Percentiles rank a stretch among this genome's conserved stretches.
phyloP scores from a whole-genome alignment of 2,888 invertebrate genomes.

The Aethes cnicana region DNA sequence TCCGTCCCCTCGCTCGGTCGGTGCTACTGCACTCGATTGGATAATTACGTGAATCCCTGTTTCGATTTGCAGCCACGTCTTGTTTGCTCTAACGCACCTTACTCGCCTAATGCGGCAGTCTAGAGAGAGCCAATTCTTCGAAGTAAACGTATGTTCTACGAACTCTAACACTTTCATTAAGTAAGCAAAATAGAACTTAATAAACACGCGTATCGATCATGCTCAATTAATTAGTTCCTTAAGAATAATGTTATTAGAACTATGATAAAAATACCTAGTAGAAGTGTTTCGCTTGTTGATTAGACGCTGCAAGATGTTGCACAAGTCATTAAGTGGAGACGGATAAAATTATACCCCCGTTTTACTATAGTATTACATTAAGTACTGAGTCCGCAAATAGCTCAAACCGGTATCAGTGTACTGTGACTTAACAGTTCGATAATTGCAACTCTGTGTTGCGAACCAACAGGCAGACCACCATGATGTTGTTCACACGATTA shows the following conservation, averaged over 20 bases:
- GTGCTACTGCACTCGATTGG: conserved; percentile 73
- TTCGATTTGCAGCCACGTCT: conserved; percentile 60
- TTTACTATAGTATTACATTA: conserved; percentile 12
- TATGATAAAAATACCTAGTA: too few relatives aligned
- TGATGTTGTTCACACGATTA: not conserved
- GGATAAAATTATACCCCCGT: conserved; percentile 31
- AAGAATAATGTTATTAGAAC: too few relatives aligned
- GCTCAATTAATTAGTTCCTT: too few relatives aligned
- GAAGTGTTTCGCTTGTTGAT: too few relatives aligned
- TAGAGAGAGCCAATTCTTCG: conserved; percentile 11
- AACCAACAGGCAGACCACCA: not conserved
- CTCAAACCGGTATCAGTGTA: conserved; percentile 15
- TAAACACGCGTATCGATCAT: too few relatives aligned
- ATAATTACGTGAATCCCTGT: conserved; percentile 70
- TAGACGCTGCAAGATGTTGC: conserved; percentile 11
- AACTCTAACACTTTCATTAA: too few relatives aligned
- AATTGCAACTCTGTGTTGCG: conserved; percentile 8
- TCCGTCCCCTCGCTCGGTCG: conserved; percentile 35
- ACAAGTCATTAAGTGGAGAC: conserved; percentile 26
- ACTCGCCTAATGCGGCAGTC: conserved; percentile 15
- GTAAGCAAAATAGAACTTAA: too few relatives aligned
- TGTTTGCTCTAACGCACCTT: conserved; percentile 20
- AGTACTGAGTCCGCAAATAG: conserved; percentile 11
- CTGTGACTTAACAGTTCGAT: conserved; percentile 19
- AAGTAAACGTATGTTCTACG: too few relatives aligned